Conservation (phyloP, 2,797 vertebrate species). For the Anomalospiza imberbis region DNA sequence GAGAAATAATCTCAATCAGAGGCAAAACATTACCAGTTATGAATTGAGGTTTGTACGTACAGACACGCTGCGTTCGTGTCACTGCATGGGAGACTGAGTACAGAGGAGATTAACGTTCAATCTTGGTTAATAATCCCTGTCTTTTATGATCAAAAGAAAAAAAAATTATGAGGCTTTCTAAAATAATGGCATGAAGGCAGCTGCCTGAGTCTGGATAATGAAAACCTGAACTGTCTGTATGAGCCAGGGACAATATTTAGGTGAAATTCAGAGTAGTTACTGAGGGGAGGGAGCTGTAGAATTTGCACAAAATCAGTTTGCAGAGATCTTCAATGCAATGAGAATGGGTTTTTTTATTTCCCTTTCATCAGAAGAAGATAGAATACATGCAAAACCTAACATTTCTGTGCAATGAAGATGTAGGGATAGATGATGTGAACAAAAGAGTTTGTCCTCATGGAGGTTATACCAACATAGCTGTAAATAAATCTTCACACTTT, state of each 20-base stretch:
- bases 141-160: conserved; percentile 36
- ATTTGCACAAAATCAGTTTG: neutral
- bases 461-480: neutral
- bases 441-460: neutral
- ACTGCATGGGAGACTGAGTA: neutral
- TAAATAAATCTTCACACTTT: neutral
- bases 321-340: neutral
- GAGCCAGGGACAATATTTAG: conserved; percentile 1
- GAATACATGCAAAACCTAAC: neutral
- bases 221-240: neutral
- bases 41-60: neutral
- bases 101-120: conserved; percentile 1
- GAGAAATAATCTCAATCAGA: conserved; percentile 28
- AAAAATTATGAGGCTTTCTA: conserved; percentile 36
- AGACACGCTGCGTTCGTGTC: neutral
- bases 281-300: neutral
- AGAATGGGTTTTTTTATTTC: neutral
- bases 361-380: neutral
- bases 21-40: conserved; percentile 39
- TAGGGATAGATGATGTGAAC: neutral
- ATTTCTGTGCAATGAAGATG: neutral
- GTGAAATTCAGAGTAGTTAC: neutral
- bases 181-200: conserved; percentile 12
- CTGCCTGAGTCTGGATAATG: conserved; percentile 13
- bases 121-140: conserved; percentile 55